phyloP scores from a whole-genome alignment of 1,140 invertebrate species.

The Epicauta chinensis region DNA sequence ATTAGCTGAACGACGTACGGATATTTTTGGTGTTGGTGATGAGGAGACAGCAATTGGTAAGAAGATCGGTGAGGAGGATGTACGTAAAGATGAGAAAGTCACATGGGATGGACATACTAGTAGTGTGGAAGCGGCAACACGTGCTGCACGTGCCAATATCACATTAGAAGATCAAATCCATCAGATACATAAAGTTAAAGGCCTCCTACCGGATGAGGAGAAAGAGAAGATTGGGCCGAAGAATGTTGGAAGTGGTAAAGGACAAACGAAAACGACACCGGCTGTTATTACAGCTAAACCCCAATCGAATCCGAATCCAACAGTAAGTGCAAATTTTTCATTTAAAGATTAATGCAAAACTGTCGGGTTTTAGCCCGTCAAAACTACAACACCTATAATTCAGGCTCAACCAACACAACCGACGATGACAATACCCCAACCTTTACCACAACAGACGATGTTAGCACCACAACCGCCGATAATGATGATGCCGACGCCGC shows the following conservation, averaged over 20 bases:
- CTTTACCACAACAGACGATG: slow-evolving; percentile 46
- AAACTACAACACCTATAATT: slow-evolving; percentile 42
- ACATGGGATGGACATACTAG: slow-evolving; percentile 99
- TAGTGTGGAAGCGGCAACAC: slow-evolving; percentile 83
- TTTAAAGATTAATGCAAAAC: slow-evolving; percentile 3
- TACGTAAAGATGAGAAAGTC: slow-evolving; percentile 79
- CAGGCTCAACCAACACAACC: slow-evolving; percentile 41
- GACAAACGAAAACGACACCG: slow-evolving; percentile 39
- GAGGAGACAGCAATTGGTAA: slow-evolving; percentile 99
- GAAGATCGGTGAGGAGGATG: slow-evolving; percentile 96
- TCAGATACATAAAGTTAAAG: slow-evolving; percentile 94
- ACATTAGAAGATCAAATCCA: slow-evolving; percentile 96
- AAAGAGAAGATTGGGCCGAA: slow-evolving; percentile 88
- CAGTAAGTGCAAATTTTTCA: slow-evolving; percentile 22
- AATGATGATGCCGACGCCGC: slow-evolving; percentile 58
- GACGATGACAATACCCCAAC: slow-evolving; percentile 48
- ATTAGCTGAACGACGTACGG: slow-evolving; percentile 95
- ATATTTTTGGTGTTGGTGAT: slow-evolving; percentile 98
- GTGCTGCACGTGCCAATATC: slow-evolving; percentile 90
- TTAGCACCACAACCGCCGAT: slow-evolving; percentile 52
- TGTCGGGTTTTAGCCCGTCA: slow-evolving; percentile 27
- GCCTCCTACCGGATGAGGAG: slow-evolving; percentile 86
- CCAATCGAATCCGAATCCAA: slow-evolving; percentile 40
- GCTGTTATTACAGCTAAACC: slow-evolving; percentile 47
- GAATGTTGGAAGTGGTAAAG: slow-evolving; percentile 47